These are phyloP conservation scores for Probaryconus sp. DNA, from an alignment of 1,140 invertebrate species.

Conservation along the genomic window DNA sequence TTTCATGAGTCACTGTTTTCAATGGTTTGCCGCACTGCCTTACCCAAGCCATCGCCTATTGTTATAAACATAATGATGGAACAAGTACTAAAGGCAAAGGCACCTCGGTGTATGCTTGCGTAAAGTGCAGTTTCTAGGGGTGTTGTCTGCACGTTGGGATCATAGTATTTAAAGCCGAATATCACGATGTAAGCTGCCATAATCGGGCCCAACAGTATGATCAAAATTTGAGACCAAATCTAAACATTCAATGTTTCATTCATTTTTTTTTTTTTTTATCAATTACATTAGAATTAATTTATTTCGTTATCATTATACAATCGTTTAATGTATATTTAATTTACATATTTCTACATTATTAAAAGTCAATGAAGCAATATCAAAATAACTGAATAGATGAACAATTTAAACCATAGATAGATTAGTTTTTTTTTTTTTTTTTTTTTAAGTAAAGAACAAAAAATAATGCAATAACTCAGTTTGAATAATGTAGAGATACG, in stretches of 20 bases:
- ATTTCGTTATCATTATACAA: conserved; percentile 18
- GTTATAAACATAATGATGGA: conserved; percentile 57
- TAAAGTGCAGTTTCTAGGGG: conserved; percentile 61
- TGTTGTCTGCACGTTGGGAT: conserved; percentile 49
- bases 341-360: no score
- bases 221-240: conserved; percentile 60
- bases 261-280: background rate
- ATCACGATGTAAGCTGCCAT: conserved; percentile 42
- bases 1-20: background rate
- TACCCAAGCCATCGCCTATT: conserved; percentile 63
- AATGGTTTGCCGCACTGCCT: conserved; percentile 17
- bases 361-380: no score
- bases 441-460: no score
- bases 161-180: conserved; percentile 48
- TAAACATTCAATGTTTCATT: conserved; percentile 34
- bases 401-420: no score
- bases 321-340: conserved; percentile 3
- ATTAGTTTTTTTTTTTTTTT: no score
- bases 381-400: no score
- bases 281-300: conserved; percentile 27
- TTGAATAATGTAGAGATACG: no score
- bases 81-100: conserved; percentile 55
- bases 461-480: no score
- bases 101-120: conserved; percentile 53
- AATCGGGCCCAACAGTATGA: conserved; percentile 52